A percentile compares a stretch with the other conserved stretches of the same genome.
phyloP scores from a whole-genome alignment of 2,113 vertebrate species.

The Entomyzon cyanotis region DNA sequence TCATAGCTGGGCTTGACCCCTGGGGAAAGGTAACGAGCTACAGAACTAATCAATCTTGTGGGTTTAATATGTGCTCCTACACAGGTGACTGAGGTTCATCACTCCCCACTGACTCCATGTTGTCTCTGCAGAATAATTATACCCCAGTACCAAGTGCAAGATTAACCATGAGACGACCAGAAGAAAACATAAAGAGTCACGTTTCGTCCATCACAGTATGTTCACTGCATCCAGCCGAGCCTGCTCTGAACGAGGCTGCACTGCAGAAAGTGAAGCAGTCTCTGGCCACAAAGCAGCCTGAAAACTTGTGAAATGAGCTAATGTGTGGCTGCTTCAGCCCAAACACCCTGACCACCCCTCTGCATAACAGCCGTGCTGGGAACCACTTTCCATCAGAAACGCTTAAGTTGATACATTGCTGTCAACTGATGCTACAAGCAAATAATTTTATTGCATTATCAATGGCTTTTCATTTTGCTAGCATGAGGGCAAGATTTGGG shows the following conservation, averaged over 20 bases:
- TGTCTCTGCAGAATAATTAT: neutral
- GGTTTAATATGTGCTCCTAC: neutral
- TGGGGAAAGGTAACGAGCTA: neutral
- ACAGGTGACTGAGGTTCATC: neutral
- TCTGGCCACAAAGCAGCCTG: neutral
- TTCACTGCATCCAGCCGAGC: neutral
- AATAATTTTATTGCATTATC: neutral
- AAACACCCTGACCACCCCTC: neutral
- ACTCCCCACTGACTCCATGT: accelerated
- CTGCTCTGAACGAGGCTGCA: neutral
- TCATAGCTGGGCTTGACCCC: neutral
- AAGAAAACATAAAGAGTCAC: neutral
- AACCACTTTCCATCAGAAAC: neutral
- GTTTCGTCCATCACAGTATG: neutral
- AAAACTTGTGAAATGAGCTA: neutral
- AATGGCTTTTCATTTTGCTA: neutral
- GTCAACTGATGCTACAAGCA: neutral
- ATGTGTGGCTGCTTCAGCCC: neutral
- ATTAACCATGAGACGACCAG: neutral
- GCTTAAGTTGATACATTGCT: neutral
- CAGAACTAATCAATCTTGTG: neutral
- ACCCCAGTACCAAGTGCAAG: neutral
- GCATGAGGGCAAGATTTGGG: neutral
- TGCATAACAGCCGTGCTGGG: neutral
- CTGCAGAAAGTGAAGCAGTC: neutral